These are phyloP conservation scores for Lepidurus packardi DNA, from an alignment of 1,140 invertebrate species.

Conservation along the genomic window DNA sequence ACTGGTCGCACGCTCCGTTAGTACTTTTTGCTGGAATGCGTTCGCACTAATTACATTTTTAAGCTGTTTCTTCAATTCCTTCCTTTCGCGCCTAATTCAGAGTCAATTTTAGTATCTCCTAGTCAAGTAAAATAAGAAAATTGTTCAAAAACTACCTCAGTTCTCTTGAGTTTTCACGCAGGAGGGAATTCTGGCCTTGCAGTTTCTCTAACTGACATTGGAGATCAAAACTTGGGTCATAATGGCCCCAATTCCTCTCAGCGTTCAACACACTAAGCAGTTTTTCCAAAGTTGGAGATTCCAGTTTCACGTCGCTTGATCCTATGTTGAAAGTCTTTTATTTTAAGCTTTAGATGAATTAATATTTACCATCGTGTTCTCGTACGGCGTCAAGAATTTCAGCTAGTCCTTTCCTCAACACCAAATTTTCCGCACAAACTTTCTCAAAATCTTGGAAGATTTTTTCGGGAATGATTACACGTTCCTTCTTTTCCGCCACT, in stretches of 20 bases:
- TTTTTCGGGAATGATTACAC: background rate
- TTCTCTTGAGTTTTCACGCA: slow-evolving; percentile 51
- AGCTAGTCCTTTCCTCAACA: slow-evolving; percentile 59
- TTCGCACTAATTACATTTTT: background rate
- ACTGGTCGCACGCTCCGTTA: background rate
- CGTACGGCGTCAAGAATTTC: slow-evolving; percentile 58
- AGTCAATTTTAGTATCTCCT: background rate
- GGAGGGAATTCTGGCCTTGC: slow-evolving; percentile 53
- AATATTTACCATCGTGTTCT: slow-evolving; percentile 50
- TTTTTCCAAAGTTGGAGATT: slow-evolving; percentile 54
- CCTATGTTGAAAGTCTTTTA: slow-evolving; percentile 37
- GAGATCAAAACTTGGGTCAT: slow-evolving; percentile 65
- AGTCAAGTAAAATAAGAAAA: background rate
- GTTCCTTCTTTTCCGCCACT: background rate
- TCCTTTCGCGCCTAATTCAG: background rate
- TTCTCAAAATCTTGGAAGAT: slow-evolving; percentile 25
- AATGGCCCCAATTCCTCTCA: slow-evolving; percentile 64
- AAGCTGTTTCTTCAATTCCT: slow-evolving; percentile 5
- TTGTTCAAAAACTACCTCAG: slow-evolving; percentile 42
- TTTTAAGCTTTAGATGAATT: too few relatives aligned
- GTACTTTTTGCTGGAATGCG: slow-evolving; percentile 2
- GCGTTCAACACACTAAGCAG: slow-evolving; percentile 59
- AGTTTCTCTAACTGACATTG: slow-evolving; percentile 58
- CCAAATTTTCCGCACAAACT: slow-evolving; percentile 30
- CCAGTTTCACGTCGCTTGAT: slow-evolving; percentile 47